Evolutionary conservation across 2,888 invertebrate species (phyloP).

Genomic region (Cephus rjabovi): DNA sequence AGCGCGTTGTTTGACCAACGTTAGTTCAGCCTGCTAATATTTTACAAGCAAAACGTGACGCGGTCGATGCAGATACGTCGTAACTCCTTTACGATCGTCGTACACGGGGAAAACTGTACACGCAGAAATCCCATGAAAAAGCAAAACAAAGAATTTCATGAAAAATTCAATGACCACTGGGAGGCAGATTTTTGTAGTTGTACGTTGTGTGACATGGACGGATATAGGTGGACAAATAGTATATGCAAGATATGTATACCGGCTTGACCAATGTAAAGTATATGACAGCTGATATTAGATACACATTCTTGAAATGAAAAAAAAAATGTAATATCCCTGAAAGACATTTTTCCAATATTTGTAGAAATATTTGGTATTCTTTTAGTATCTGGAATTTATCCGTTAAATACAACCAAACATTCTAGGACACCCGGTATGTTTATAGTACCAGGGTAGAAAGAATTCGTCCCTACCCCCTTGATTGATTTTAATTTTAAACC

Average conservation of each 20-base stretch:
- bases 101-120: background rate
- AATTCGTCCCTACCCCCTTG: background rate
- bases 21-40: background rate
- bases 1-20: background rate
- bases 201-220: background rate
- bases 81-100: background rate
- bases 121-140: background rate
- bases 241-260: background rate
- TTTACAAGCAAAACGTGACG: background rate
- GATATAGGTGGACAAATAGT: background rate
- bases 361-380: background rate
- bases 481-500: background rate
- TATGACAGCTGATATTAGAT: background rate
- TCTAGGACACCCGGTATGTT: background rate
- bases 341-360: background rate
- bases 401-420: background rate
- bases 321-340: background rate
- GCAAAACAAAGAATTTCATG: background rate
- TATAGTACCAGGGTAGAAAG: background rate
- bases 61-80: constrained; percentile 3
- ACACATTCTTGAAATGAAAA: background rate
- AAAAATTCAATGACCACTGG: background rate
- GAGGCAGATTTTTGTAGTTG: too few relatives aligned
- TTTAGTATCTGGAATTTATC: background rate
- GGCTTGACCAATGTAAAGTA: background rate